A percentile compares a stretch with the other conserved stretches of the same genome.
Evolutionary conservation across 2,888 invertebrate species (phyloP).

Genomic region (Heliconius erato): DNA sequence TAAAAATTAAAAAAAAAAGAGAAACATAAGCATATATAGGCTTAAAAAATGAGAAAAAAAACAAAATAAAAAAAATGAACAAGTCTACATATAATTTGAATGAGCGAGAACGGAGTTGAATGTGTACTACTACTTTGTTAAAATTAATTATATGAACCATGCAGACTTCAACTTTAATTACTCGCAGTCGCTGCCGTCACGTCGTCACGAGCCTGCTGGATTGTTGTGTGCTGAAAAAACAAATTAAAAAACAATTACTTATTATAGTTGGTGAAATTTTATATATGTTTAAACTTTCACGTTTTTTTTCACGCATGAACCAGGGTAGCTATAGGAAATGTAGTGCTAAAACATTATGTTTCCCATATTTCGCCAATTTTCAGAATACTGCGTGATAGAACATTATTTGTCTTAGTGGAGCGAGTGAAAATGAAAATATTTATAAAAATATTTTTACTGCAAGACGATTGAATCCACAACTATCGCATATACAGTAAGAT

Average conservation of each 20-base stretch:
- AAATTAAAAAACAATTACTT: constrained; percentile 24
- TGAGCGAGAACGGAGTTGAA: constrained; percentile 21
- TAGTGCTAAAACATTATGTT: too few relatives aligned
- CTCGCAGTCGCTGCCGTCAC: constrained; percentile 14
- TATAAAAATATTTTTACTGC: too few relatives aligned
- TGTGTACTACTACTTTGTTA: constrained; percentile 26
- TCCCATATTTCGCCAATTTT: too few relatives aligned
- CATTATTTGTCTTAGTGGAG: too few relatives aligned
- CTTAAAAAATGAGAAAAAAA: background rate
- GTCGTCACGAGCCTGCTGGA: constrained; percentile 30
- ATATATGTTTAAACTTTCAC: background rate
- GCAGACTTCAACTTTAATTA: constrained; percentile 14
- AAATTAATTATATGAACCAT: constrained; percentile 32
- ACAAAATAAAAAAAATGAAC: constrained; percentile 12
- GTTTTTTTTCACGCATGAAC: too few relatives aligned
- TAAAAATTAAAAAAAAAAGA: background rate
- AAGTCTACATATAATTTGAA: constrained; percentile 27
- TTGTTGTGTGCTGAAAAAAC: constrained; percentile 6
- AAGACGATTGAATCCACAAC: too few relatives aligned
- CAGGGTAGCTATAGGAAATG: too few relatives aligned
- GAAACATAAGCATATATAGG: background rate
- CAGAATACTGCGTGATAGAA: too few relatives aligned
- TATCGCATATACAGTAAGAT: too few relatives aligned
- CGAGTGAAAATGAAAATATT: too few relatives aligned
- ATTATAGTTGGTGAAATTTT: background rate